Conservation (phyloP, 1,140 invertebrate genomes). For the Pseudomyrmex concolor region DNA sequence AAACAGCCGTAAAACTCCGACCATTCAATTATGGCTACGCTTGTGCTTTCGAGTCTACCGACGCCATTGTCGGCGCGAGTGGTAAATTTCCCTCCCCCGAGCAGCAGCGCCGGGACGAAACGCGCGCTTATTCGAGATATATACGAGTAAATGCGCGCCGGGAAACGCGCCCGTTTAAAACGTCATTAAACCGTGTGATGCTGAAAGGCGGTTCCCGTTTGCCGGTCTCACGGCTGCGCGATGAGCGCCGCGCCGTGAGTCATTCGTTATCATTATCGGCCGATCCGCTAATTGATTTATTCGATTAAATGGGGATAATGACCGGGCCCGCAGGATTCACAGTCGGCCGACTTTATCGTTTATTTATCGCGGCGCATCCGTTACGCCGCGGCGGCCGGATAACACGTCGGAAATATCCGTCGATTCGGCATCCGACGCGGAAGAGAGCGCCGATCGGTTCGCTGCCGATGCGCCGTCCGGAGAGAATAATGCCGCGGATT, state of each 20-base stretch:
- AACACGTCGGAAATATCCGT: conserved; percentile 56
- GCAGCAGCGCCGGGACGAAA: conserved; percentile 19
- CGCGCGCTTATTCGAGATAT: conserved; percentile 8
- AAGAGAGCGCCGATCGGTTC: conserved; percentile 45
- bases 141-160: conserved; percentile 19
- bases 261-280: conserved; percentile 79
- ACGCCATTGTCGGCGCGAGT: conserved; percentile 46
- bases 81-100: conserved; percentile 49
- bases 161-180: conserved; percentile 52
- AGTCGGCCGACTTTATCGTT: conserved; percentile 72
- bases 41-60: conserved; percentile 57
- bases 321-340: conserved; percentile 67
- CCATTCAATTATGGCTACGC: conserved; percentile 56
- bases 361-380: conserved; percentile 72
- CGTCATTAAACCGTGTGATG: conserved; percentile 65
- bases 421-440: conserved; percentile 26
- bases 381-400: conserved; percentile 32
- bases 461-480: not conserved
- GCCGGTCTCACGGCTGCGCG: conserved; percentile 41
- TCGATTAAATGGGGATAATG: conserved; percentile 76
- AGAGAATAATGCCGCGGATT: conserved; percentile 23
- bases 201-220: conserved; percentile 40
- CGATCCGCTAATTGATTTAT: conserved; percentile 80
- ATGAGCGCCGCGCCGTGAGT: conserved; percentile 60
- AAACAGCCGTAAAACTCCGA: conserved; percentile 56